Evolutionary conservation across 2,888 invertebrate species (phyloP).

Genomic region (Eupithecia vulgata): DNA sequence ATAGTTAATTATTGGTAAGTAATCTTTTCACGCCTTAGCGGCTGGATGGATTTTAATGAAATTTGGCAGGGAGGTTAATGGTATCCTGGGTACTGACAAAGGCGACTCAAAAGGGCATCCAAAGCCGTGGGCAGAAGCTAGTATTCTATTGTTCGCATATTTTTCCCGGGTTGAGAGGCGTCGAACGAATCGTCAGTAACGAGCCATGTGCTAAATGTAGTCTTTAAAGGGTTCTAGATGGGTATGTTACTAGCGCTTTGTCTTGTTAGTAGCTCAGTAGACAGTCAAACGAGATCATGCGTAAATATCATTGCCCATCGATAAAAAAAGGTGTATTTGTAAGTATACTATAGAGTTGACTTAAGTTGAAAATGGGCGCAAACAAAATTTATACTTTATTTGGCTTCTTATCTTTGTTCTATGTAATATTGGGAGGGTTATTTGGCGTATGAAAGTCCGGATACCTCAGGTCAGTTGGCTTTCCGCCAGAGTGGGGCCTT

Average conservation of each 20-base stretch:
- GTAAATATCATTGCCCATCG: too few relatives aligned
- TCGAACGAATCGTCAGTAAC: background rate
- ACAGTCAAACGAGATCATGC: too few relatives aligned
- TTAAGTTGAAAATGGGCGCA: slow-evolving; percentile 10
- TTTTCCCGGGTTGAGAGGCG: background rate
- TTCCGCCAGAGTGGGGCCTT: slow-evolving; percentile 13
- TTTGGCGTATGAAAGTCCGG: slow-evolving; percentile 28
- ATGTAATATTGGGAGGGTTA: slow-evolving; percentile 17
- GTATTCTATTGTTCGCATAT: background rate
- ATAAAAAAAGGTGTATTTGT: too few relatives aligned
- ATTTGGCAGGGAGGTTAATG: too few relatives aligned
- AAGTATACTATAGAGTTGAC: background rate
- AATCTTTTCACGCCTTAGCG: too few relatives aligned
- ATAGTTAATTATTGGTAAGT: too few relatives aligned
- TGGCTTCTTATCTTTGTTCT: slow-evolving; percentile 25
- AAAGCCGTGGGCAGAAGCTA: too few relatives aligned
- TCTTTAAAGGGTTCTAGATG: background rate
- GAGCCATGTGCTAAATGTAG: background rate
- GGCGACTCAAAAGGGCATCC: too few relatives aligned
- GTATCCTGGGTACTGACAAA: too few relatives aligned
- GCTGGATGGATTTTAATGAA: too few relatives aligned
- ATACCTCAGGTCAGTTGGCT: slow-evolving; percentile 22
- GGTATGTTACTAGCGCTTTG: background rate
- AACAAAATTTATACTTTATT: slow-evolving; percentile 15
- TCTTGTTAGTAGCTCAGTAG: background rate